Evolutionary conservation across 2,888 invertebrate genomes (phyloP), one percentile per base, ranked within the genome.

Genomic region (Chymomyza procnemis): DNA sequence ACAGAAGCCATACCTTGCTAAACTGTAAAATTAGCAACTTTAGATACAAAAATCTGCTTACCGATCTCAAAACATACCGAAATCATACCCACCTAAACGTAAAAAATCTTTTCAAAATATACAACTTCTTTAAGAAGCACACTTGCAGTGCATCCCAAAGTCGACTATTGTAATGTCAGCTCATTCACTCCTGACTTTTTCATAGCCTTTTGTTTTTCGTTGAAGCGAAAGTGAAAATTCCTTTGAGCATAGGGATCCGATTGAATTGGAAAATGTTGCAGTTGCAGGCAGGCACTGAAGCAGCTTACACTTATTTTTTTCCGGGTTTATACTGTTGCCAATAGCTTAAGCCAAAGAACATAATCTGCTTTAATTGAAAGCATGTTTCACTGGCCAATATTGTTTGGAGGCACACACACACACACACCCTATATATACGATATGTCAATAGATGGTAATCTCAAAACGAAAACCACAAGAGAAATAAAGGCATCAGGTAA

Each of bases 311-410:
- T 9, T 41, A 41, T 12, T 41, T 41, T 34, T 41, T 34, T n/a
- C 52, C n/a, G n/a, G 21, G 8, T 22, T 18, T 54, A 14, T 54
- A 21, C 21, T 21, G 19, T 50, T 41, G 12, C 34, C 34, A 12
- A 41, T 41, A 12, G 34, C 12, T 41, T 41, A 12, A 41, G 50
- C 4, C 19, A 21, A 58, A 19, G 30, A n/a, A 46, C 22, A 59
- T 69, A 72, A 77, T 66, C 66, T 55, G 22, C 69, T 80, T 80
- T 83, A 85, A 81, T 81, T 81, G 83, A 81, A 85, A 76, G 54
- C 21, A 54, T 6, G 14, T 41, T 12, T 41, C 14, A 18, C 19
- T 54, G 21, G 54, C 50, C 18, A 71, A 58, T 70, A 71, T 22
- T 64, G 56, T 59, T 60, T 47, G 18, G 22, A 41, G 58, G 47